Evolutionary conservation across 2,797 vertebrate species (phyloP).

Genomic region (Capromys pilorides): DNA sequence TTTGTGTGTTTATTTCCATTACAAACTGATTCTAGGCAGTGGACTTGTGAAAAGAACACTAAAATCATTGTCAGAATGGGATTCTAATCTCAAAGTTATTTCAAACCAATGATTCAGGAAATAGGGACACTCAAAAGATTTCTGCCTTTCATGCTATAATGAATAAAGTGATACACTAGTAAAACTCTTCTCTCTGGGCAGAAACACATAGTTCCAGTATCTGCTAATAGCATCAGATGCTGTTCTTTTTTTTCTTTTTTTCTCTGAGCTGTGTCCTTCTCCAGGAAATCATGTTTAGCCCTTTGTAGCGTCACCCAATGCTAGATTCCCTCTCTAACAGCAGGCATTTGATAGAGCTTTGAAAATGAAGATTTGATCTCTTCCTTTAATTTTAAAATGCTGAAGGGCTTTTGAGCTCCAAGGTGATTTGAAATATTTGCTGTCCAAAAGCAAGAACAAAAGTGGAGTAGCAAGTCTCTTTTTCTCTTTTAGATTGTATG

Average conservation of each 20-base stretch:
- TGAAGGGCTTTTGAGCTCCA: neutral
- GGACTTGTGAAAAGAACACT: neutral
- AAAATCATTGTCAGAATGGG: neutral
- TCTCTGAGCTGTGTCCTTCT: neutral
- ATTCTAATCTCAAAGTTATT: neutral
- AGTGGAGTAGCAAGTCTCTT: too few species aligned
- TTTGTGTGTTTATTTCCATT: neutral
- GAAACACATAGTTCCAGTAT: fast-evolving
- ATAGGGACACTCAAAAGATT: neutral
- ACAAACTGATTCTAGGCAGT: neutral
- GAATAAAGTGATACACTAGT: neutral
- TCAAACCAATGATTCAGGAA: neutral
- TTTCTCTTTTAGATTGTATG: too few species aligned
- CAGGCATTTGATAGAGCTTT: neutral
- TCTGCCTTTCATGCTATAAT: neutral
- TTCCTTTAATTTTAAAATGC: neutral
- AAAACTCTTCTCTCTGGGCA: neutral
- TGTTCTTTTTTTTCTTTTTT: too few species aligned
- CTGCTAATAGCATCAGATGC: neutral
- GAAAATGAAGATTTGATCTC: neutral
- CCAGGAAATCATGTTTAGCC: neutral
- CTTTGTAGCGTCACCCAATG: neutral
- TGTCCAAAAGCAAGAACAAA: too few species aligned
- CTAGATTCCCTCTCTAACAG: fast-evolving
- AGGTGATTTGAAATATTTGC: too few species aligned